Evolutionary conservation across 92 coral and sea anemone genomes (phyloP).

Genomic region (Phenganax subtilis): DNA sequence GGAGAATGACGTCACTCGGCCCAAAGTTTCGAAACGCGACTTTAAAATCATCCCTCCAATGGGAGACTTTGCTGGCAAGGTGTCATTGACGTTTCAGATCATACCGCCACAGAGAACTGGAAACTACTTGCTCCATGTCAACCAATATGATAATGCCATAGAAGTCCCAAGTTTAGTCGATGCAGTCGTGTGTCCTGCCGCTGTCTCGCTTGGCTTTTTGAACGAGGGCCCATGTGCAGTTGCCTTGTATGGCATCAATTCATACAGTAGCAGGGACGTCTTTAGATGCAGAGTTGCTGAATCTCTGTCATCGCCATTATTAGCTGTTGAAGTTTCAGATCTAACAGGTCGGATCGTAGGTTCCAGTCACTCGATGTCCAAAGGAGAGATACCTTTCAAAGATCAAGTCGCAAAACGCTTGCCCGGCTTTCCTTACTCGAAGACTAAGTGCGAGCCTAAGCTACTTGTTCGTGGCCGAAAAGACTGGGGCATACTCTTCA

Average conservation of each 20-base stretch:
- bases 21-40: slow-evolving; percentile 38
- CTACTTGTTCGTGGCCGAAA: slow-evolving; percentile 60
- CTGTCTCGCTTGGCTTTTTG: background rate
- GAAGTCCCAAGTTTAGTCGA: slow-evolving; percentile 12
- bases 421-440: slow-evolving; percentile 32
- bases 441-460: slow-evolving; percentile 31
- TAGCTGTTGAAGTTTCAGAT: slow-evolving; percentile 43
- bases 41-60: slow-evolving; percentile 34
- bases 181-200: slow-evolving; percentile 1
- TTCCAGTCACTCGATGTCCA: slow-evolving; percentile 40
- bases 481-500: slow-evolving; percentile 69
- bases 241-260: slow-evolving; percentile 26
- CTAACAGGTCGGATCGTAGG: slow-evolving; percentile 37
- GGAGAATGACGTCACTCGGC: slow-evolving; percentile 42
- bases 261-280: slow-evolving; percentile 42
- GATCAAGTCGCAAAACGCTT: slow-evolving; percentile 28
- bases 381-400: slow-evolving; percentile 48
- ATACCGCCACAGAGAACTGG: slow-evolving; percentile 33
- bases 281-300: slow-evolving; percentile 53
- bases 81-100: slow-evolving; percentile 36
- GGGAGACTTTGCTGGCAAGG: slow-evolving; percentile 27
- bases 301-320: slow-evolving; percentile 1
- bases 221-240: slow-evolving; percentile 30
- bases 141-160: slow-evolving; percentile 32
- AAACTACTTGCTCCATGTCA: slow-evolving; percentile 24